Evolutionary conservation across 37 sponge, comb jelly and placozoan genomes (phyloP), one percentile per base, ranked within the genome.

Genomic region (Chondrosia reniformis): DNA sequence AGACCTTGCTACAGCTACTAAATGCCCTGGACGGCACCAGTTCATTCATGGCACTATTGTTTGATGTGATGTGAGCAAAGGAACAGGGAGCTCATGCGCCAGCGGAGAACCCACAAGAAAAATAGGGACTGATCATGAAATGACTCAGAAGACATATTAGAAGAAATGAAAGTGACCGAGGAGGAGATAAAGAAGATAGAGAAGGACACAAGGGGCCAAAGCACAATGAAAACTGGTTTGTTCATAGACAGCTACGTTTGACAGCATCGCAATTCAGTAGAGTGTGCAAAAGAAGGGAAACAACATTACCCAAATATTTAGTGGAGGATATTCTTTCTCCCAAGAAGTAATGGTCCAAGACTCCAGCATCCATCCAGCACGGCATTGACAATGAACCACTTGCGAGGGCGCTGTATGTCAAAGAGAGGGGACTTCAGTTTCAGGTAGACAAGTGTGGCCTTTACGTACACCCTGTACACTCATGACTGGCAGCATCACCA

Each of bases 271-370:
- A 49, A 49, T 49, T 49, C 15, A 15, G 54, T 49, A 49, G 54
- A 49, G 54, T 49, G 54, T 49, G 54, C 54, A 49, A 49, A 49
- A 49, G 54, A 49, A 49, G 54, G 54, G 54, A n/a, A 49, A 49
- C 54, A 49, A 49, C 54, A 49, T 49, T 15, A 49, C 54, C 54
- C 15, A 49, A 49, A 15, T 19, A 49, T 49, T 19, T 49, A 49
- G 54, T 15, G 54, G 54, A 49, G 17, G 54, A 49, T 49, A 49
- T 49, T 49, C 54, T 19, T 15, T 49, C 54, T 49, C 15, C 54
- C 15, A 49, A 49, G 54, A 12, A 49, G 54, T 19, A 49, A 15
- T 49, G 54, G 54, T 49, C 54, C 54, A 49, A 15, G 54, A 49
- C 54, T 49, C 54, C 54, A 49, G 54, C 54, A 49, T 49, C 54